These are phyloP conservation scores for Mastigias papua DNA, from an alignment of 30 jellyfish, hydroid and myxozoan genomes.

Conservation along the genomic window DNA sequence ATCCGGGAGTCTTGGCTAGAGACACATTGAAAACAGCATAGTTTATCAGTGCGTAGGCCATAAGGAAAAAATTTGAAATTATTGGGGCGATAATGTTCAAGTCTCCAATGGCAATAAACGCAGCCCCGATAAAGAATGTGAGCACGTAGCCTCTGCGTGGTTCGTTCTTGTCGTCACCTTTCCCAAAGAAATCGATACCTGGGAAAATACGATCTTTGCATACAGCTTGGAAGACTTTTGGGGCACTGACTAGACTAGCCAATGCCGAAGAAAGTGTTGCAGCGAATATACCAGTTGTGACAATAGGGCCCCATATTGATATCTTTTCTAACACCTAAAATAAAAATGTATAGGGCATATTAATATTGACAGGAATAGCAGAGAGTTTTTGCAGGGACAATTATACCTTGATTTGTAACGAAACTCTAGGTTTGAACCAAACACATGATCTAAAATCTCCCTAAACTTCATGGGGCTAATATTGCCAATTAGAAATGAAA, in stretches of 20 bases:
- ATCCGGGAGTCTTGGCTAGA: conserved; percentile 94
- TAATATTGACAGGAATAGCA: not conserved
- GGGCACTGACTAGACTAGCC: conserved; percentile 96
- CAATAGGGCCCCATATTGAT: conserved; percentile 91
- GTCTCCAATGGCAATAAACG: conserved; percentile 89
- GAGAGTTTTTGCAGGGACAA: no score
- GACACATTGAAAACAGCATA: conserved; percentile 96
- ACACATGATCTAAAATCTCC: no score
- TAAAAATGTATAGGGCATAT: not conserved
- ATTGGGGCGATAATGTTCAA: conserved; percentile 94
- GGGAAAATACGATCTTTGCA: conserved; percentile 88
- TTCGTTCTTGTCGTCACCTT: conserved; percentile 94
- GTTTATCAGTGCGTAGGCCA: conserved; percentile 94
- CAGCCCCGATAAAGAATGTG: conserved; percentile 87
- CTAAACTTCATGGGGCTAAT: no score
- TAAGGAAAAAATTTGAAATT: conserved; percentile 91
- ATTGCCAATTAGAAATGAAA: no score
- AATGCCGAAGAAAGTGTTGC: conserved; percentile 97
- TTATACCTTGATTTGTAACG: no score
- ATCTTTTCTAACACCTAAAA: conserved; percentile 80
- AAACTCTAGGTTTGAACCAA: no score
- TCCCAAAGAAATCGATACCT: conserved; percentile 87
- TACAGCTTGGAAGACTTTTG: conserved; percentile 95
- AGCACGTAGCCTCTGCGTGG: conserved; percentile 96
- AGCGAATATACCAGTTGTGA: conserved; percentile 95